Conservation (phyloP, 2,113 vertebrate species). For the Chiloscyllium plagiosum region DNA sequence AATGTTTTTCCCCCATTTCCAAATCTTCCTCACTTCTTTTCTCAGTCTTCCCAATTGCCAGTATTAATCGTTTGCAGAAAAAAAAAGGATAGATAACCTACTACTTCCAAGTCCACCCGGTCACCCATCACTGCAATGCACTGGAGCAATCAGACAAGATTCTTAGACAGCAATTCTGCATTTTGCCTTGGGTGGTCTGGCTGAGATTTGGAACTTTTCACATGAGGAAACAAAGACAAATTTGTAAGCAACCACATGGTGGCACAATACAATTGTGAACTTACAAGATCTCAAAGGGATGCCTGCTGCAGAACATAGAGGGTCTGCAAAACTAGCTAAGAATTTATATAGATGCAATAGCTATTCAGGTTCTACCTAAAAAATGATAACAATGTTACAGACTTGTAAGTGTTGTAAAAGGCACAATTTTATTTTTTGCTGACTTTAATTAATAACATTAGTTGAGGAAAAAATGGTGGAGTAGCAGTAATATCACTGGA, state of each 20-base stretch:
- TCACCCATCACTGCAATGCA: neutral
- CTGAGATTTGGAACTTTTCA: neutral
- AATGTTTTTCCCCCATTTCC: neutral
- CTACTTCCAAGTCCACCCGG: too few relatives aligned
- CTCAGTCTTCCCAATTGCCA: neutral
- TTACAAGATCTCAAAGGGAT: neutral
- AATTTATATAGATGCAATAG: neutral
- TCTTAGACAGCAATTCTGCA: neutral
- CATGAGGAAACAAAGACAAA: neutral
- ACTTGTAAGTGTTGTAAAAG: neutral
- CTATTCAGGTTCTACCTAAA: neutral
- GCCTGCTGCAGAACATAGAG: neutral
- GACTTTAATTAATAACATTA: neutral
- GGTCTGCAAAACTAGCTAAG: neutral
- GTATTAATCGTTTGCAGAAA: neutral
- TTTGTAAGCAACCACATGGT: neutral
- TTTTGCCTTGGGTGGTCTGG: neutral
- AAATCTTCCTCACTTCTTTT: neutral
- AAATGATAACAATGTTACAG: neutral
- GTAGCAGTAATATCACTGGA: too few relatives aligned
- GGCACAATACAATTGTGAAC: conserved; percentile 6
- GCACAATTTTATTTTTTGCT: neutral
- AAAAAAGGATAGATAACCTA: neutral
- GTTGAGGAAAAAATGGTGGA: neutral
- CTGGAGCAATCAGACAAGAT: neutral